These are phyloP conservation scores for Phasia obesa DNA, from an alignment of 2,888 invertebrate species.

Conservation along the genomic window DNA sequence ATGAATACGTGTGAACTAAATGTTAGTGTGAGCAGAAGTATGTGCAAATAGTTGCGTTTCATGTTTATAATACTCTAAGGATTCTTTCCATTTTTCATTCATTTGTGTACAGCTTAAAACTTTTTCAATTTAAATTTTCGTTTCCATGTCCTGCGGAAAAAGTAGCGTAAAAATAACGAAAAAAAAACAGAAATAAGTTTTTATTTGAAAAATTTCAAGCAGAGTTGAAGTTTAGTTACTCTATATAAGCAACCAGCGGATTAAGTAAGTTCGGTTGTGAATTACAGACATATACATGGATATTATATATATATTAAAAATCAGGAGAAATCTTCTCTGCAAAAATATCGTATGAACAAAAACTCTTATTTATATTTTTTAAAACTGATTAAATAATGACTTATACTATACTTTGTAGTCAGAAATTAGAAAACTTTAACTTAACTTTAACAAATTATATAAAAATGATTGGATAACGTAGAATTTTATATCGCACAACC, in stretches of 20 bases:
- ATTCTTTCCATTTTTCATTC: conserved; percentile 49
- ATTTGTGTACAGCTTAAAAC: conserved; percentile 63
- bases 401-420: too few relatives aligned
- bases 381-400: too few relatives aligned
- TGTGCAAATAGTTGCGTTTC: conserved; percentile 31
- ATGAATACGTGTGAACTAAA: background rate
- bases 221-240: background rate
- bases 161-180: conserved; percentile 13
- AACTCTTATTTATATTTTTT: too few relatives aligned
- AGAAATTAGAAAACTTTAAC: too few relatives aligned
- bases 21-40: background rate
- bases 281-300: too few relatives aligned
- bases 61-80: conserved; percentile 53
- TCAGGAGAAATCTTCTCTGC: too few relatives aligned
- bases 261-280: background rate
- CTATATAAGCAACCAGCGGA: background rate
- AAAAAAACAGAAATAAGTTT: background rate
- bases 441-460: too few relatives aligned
- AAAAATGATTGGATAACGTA: too few relatives aligned
- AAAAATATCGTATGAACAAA: too few relatives aligned
- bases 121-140: conserved; percentile 68
- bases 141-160: conserved; percentile 44
- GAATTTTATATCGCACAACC: too few relatives aligned
- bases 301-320: too few relatives aligned
- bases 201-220: background rate